These are phyloP conservation scores for Amorpha juglandis DNA, from an alignment of 2,888 invertebrate genomes.

Conservation along the genomic window DNA sequence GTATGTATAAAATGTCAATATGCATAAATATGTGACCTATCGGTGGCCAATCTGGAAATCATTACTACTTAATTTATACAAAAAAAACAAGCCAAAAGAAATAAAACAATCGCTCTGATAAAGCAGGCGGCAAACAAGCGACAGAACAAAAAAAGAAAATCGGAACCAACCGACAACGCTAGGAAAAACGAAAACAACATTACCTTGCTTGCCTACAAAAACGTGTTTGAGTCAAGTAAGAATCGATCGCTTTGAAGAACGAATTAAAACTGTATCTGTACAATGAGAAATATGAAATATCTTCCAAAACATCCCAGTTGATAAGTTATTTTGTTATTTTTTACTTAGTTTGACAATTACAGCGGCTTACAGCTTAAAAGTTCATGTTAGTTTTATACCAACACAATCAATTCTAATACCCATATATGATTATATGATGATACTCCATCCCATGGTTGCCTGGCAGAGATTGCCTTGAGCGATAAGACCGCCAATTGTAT, in stretches of 20 bases:
- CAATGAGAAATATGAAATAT: background rate
- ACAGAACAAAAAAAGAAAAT: background rate
- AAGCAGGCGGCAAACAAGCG: constrained; percentile 1
- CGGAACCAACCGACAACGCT: background rate
- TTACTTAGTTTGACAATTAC: background rate
- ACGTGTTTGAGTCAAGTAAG: background rate
- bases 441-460: no score
- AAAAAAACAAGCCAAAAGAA: background rate
- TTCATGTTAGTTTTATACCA: background rate
- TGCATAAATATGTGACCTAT: background rate
- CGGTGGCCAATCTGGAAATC: background rate
- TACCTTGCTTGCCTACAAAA: background rate
- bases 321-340: background rate
- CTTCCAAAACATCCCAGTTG: background rate
- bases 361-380: background rate
- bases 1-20: no score
- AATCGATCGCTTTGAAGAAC: background rate
- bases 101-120: background rate
- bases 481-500: no score
- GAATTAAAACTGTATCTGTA: constrained; percentile 1
- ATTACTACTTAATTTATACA: background rate
- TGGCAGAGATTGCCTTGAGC: no score
- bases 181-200: background rate
- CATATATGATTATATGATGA: no score
- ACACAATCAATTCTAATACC: background rate